phyloP scores from a whole-genome alignment of 2,888 invertebrate species.

The Taenaris catops region DNA sequence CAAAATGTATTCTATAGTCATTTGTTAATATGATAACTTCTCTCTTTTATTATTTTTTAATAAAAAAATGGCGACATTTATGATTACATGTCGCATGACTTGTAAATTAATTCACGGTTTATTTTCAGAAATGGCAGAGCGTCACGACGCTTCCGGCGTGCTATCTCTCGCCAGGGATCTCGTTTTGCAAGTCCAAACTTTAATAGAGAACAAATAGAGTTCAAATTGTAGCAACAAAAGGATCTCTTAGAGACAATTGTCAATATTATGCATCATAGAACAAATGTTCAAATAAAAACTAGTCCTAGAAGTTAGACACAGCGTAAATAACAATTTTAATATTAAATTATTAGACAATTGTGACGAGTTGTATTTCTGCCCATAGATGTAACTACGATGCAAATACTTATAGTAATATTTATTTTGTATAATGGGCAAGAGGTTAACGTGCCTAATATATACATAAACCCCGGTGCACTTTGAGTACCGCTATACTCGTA shows the following conservation, averaged over 20 bases:
- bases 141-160: conserved; percentile 92
- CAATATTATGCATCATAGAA: conserved; percentile 9
- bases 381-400: too few relatives aligned
- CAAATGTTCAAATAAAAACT: conserved; percentile 10
- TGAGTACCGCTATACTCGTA: too few relatives aligned
- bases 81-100: too few relatives aligned
- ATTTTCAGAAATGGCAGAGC: conserved; percentile 96
- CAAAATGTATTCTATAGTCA: too few relatives aligned
- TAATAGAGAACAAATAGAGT: conserved; percentile 93
- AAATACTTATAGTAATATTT: too few relatives aligned
- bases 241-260: conserved; percentile 5
- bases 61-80: too few relatives aligned
- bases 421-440: too few relatives aligned
- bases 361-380: conserved; percentile 5
- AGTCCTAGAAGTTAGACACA: conserved; percentile 14
- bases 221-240: conserved; percentile 7
- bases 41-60: too few relatives aligned
- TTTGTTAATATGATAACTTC: too few relatives aligned
- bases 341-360: conserved; percentile 12
- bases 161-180: conserved; percentile 91
- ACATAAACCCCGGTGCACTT: too few relatives aligned
- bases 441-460: too few relatives aligned
- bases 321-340: conserved; percentile 11
- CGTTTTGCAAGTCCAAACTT: conserved; percentile 92
- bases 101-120: conserved; percentile 1